Conservation (phyloP, 1,140 invertebrate genomes). For the Aphidius gifuensis region DNA sequence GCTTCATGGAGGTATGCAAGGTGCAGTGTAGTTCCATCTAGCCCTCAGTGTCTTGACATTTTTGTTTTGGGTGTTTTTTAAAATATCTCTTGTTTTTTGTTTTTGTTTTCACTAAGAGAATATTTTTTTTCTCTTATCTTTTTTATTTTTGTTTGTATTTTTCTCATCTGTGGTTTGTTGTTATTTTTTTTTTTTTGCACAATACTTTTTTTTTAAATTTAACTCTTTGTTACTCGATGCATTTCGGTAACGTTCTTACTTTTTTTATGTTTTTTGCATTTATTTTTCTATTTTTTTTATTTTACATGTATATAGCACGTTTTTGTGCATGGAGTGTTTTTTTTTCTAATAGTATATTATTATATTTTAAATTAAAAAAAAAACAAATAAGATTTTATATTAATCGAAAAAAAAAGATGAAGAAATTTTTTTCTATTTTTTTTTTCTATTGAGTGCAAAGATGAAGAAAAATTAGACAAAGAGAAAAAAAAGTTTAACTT, state of each 20-base stretch:
- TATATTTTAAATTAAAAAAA: slow-evolving; percentile 15
- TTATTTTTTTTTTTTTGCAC: not conserved
- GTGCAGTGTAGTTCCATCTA: slow-evolving; percentile 66
- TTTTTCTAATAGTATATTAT: slow-evolving; percentile 36
- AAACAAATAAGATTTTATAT: not conserved
- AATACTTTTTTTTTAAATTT: not conserved
- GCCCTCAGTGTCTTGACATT: slow-evolving; percentile 45
- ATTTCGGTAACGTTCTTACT: slow-evolving; percentile 13
- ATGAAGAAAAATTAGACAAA: not conserved
- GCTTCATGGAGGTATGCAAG: slow-evolving; percentile 93
- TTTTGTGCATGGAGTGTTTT: slow-evolving; percentile 32
- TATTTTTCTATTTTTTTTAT: slow-evolving; percentile 1
- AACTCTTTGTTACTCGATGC: slow-evolving; percentile 5
- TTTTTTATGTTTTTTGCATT: slow-evolving; percentile 10
- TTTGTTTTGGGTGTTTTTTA: slow-evolving; percentile 31
- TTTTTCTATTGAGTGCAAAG: not conserved
- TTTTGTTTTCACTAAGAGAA: slow-evolving; percentile 8
- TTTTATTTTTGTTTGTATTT: slow-evolving; percentile 32
- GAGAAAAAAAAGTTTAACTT: slow-evolving; percentile 20
- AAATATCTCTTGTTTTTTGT: not conserved
- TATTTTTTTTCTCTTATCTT: slow-evolving; percentile 13
- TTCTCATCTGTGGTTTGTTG: slow-evolving; percentile 10
- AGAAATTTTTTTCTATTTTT: not conserved
- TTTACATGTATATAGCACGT: slow-evolving; percentile 16
- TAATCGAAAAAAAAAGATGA: not conserved